These are phyloP conservation scores for Synanceia verrucosa DNA, from an alignment of 2,797 vertebrate genomes.

Conservation along the genomic window DNA sequence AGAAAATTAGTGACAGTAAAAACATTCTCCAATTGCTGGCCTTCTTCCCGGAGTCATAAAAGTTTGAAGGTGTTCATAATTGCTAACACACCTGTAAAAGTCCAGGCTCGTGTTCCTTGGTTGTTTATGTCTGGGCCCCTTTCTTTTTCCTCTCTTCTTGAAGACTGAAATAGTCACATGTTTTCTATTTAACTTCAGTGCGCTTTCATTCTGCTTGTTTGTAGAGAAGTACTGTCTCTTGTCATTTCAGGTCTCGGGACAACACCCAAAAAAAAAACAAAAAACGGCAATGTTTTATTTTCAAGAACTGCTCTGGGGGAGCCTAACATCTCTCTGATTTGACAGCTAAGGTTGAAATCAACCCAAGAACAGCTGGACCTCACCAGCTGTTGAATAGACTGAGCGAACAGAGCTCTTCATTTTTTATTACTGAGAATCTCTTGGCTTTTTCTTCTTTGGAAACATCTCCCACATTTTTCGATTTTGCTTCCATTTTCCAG, in stretches of 20 bases:
- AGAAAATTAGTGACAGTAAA: constrained; percentile 75
- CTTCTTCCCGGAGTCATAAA: constrained; percentile 73
- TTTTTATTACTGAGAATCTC: constrained; percentile 42
- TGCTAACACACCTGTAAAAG: constrained; percentile 85
- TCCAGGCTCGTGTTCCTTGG: constrained; percentile 70
- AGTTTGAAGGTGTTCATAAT: constrained; percentile 83
- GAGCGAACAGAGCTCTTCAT: constrained; percentile 19
- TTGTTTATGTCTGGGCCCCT: constrained; percentile 77
- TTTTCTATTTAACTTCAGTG: constrained; percentile 71
- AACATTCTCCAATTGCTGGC: constrained; percentile 77
- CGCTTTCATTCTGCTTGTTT: constrained; percentile 48
- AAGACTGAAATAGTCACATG: constrained; percentile 69
- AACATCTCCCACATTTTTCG: constrained; percentile 16
- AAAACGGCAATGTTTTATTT: too few relatives aligned
- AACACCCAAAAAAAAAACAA: constrained; percentile 25
- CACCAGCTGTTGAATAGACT: constrained; percentile 50
- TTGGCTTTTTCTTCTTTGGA: constrained; percentile 46
- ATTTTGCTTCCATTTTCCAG: constrained; percentile 14
- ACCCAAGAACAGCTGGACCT: constrained; percentile 47
- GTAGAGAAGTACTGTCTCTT: constrained; percentile 44
- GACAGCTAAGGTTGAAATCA: constrained; percentile 46
- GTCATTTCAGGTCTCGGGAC: constrained; percentile 25
- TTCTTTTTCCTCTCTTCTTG: constrained; percentile 56
- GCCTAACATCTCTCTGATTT: constrained; percentile 34
- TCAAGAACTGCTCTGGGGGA: constrained; percentile 38